Base-by-base conservation (phyloP, 30 jellyfish, hydroid and myxozoan species). In the Aurelia aurita complex sp. Pacific region DNA sequence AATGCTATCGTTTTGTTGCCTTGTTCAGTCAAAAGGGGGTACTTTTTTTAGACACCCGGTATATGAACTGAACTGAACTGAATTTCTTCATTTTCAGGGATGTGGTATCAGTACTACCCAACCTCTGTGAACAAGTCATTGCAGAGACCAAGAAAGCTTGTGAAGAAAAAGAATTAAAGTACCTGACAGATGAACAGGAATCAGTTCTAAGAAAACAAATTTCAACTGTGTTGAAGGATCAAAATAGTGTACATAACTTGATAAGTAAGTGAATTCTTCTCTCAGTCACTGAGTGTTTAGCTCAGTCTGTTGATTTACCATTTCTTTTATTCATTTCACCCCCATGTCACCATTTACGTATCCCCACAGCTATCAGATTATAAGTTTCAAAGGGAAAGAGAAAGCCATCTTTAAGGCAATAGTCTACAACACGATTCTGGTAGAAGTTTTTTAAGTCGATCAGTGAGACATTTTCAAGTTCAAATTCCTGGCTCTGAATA, bases 111-210 rank as follows among this genome's bases (percentile, higher is more conserved):
- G 51, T 46, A 33, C 51, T 85, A 71, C 94, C 94, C 7, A 76
- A 68, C 61, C 76, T 85, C 1, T 85, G 66, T 54, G 94, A 85
- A 59, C 94, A 85, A 74, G 81, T 85, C 29, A 46, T 36, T 50
- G 55, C 51, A 8, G 88, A 76, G 54, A 74, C 94, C 4, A 85
- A 60, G 61, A 76, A 85, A 55, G 74, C 88, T 11, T 65, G 76
- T n/a, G 85, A 74, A 12, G 59, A 61, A 53, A 42, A 72, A n/a
- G 87, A 66, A 52, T 5, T 74, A 2, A 16, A 86, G 2, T 15
- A 40, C 13, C 53, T 85, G 33, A 78, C 87, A 2, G 64, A 18
- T 43, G 78, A 63, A 12, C 80, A 85, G 59, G 76, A 66, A 52
- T 63, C 67, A 19, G n/a, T 19, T n/a, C 46, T 85, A 38, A 75